Percentiles rank a stretch among this genome's conserved stretches.
Conservation (phyloP, 1,140 invertebrate species). For the Aphis craccivora region DNA sequence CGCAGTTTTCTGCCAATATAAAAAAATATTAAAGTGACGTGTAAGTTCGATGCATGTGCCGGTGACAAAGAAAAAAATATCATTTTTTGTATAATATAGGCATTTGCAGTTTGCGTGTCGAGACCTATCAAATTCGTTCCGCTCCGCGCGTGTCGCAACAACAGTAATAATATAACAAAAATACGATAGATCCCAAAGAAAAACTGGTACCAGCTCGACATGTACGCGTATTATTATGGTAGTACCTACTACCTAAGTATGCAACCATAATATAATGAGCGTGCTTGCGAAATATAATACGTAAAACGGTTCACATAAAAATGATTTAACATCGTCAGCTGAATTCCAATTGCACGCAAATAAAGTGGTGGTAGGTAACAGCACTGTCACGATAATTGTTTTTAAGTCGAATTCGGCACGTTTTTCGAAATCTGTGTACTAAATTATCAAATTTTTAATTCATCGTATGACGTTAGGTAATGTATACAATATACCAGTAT, state of each 20-base stretch:
- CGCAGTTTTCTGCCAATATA: not conserved
- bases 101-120: not conserved
- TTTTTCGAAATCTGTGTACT: too few relatives aligned
- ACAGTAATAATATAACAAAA: not conserved
- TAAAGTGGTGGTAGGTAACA: not conserved
- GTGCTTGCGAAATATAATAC: not conserved
- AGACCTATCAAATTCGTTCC: not conserved
- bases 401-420: too few relatives aligned
- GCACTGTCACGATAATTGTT: not conserved
- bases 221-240: not conserved
- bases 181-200: not conserved
- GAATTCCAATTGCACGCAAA: not conserved
- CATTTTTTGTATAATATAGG: not conserved
- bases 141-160: not conserved
- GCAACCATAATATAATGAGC: not conserved
- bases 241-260: not conserved
- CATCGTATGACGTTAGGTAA: not conserved
- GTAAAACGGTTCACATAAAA: slow-evolving; percentile 1
- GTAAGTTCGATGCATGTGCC: not conserved
- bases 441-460: too few relatives aligned
- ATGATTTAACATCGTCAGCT: not conserved
- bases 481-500: not conserved
- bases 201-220: not conserved
- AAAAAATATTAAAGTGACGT: not conserved
- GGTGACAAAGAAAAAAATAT: not conserved